Evolutionary conservation across 2,797 vertebrate genomes (phyloP), one percentile per base, ranked within the genome.

Genomic region (Microcaecilia unicolor): DNA sequence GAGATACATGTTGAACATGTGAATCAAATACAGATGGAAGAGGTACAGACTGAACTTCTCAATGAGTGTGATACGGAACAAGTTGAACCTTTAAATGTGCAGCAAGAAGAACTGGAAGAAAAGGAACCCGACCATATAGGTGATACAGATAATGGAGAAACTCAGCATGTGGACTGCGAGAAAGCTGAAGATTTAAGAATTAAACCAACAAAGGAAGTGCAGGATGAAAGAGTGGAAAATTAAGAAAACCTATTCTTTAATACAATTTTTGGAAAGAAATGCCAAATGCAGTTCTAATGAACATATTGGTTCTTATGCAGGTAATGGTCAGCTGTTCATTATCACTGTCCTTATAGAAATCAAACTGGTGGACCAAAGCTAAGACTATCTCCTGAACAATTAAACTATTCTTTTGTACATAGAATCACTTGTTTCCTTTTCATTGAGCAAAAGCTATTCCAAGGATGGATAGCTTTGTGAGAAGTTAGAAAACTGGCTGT

Each of bases 11-110:
- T 90, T 34, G 85, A 86, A 45, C 69, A 77, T 1, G 67, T 85
- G 31, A 79, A 79, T 45, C 80, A 79, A 34, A 85, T 94, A 63
- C 83, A 89, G 31, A 67, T 90, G 58, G 82, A 89, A 63, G 58
- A 86, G 48, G 87, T 80, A 44, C 76, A 81, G 25, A 68, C 76
- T 28, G 74, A 80, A 38, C 77, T 85, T 50, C 58, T 78, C 38
- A 67, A 61, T 11, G 76, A 70, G 42, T 52, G 76, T 16, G 57
- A 61, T 22, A 57, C 81, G 18, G 64, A 73, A 31, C 75, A 72
- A 21, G 67, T 71, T 47, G 57, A 68, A 15, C 78, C 77, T 12
- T 49, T 17, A 51, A 57, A 48, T 37, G 41, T 68, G 42, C 57
- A 49, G 53, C 71, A 63, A 37, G 64, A 42, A 45, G 61, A 67